Evolutionary conservation across 2,888 invertebrate genomes (phyloP), one percentile per base, ranked within the genome.

Genomic region (Flexamia atlantica): DNA sequence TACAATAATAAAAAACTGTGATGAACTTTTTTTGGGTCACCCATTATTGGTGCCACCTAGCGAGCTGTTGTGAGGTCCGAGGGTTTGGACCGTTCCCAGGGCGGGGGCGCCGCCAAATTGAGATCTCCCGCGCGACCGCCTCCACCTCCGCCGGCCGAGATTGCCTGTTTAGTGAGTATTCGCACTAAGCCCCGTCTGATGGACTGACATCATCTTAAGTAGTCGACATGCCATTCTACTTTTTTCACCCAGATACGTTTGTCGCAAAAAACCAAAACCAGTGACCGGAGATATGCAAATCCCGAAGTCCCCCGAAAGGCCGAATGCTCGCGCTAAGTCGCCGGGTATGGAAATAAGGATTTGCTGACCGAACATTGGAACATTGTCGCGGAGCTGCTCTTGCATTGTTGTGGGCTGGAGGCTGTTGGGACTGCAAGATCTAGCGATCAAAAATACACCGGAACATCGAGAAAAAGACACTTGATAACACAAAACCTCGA

Each of bases 121-220:
- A 76, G 76, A 76, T 76, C 76, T 46, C 40, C n/a, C 42, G 72
- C 10, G 23, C 10, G 42, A 72, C 7, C 70, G 70, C 70, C 70
- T 70, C 32, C 70, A 40, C 70, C 2, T 23, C 17, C 70, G 74
- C 74, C 25, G 46, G 23, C 46, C 28, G 25, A 76, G 74, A 76
- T 76, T 76, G 50, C 74, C 46, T 28, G 50, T 76, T 76, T 76
- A 20, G 17, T 50, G 40, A 76, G 74, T 76, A 76, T 76, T 76
- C 28, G 46, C 46, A 46, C 74, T 76, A 46, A 76, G 46, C 23
- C 12, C 46, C 50, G 74, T 50, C 23, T 76, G 74, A 76, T 46
- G 74, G 74, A 28, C 74, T 76, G 74, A 76, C 74, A 76, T n/a
- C 74, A 76, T 76, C 74, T 76, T 76, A 76, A 76, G 74, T 76